These are phyloP conservation scores for Conus canariensis DNA, from an alignment of 2,888 invertebrate genomes.

Conservation along the genomic window DNA sequence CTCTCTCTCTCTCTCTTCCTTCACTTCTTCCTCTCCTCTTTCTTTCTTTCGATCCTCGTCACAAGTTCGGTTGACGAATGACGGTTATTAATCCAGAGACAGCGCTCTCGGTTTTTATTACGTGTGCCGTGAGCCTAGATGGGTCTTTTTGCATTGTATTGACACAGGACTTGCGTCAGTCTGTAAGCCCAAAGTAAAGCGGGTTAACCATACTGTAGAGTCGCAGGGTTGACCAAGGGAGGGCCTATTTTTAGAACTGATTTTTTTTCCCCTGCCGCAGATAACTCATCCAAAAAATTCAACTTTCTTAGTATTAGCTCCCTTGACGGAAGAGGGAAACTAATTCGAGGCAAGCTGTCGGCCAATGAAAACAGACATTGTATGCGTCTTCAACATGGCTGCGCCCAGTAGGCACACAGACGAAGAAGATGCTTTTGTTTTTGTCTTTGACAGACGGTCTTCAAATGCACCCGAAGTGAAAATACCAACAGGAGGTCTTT, in stretches of 20 bases:
- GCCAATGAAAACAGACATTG: conserved; percentile 15
- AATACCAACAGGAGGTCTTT: conserved; percentile 67
- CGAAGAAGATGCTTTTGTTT: conserved; percentile 72
- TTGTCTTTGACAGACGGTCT: conserved; percentile 72
- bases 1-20: too few relatives aligned
- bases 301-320: not conserved
- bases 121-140: too few relatives aligned
- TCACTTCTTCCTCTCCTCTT: too few relatives aligned
- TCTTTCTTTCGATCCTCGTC: too few relatives aligned
- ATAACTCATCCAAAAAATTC: not conserved
- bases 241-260: too few relatives aligned
- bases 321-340: not conserved
- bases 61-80: too few relatives aligned
- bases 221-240: too few relatives aligned
- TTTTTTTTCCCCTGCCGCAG: not conserved
- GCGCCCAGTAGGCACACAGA: conserved; percentile 59
- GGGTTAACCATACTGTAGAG: too few relatives aligned
- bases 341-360: not conserved
- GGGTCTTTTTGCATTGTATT: too few relatives aligned
- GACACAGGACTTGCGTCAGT: too few relatives aligned
- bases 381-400: conserved; percentile 62
- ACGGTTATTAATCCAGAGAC: too few relatives aligned
- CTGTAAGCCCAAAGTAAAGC: not conserved
- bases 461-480: conserved; percentile 69
- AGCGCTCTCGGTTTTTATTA: not conserved